Percentiles rank a stretch among this genome's conserved stretches.
phyloP scores from a whole-genome alignment of 2,888 invertebrate genomes.

The Amiota minor region DNA sequence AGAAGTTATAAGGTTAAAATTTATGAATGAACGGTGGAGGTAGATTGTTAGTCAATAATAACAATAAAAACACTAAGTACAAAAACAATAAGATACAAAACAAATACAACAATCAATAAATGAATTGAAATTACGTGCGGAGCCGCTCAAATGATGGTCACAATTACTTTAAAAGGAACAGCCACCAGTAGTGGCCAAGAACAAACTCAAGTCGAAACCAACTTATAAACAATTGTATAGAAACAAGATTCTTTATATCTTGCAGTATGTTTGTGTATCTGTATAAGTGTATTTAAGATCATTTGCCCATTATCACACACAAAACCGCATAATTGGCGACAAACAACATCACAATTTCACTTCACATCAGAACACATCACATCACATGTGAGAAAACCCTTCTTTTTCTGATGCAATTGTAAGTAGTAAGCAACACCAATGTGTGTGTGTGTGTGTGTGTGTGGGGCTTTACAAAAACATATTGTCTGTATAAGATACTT shows the following conservation, averaged over 20 bases:
- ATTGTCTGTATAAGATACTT: slow-evolving; percentile 40
- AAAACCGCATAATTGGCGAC: slow-evolving; percentile 68
- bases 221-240: not conserved
- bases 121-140: slow-evolving; percentile 66
- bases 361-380: no score
- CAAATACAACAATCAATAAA: slow-evolving; percentile 55
- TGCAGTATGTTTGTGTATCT: not conserved
- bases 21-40: slow-evolving; percentile 55
- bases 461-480: not conserved
- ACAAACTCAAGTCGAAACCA: slow-evolving; percentile 4
- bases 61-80: slow-evolving; percentile 36
- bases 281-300: slow-evolving; percentile 47
- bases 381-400: slow-evolving; percentile 24
- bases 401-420: not conserved
- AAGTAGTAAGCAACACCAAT: not conserved
- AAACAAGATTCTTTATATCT: not conserved
- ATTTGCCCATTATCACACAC: slow-evolving; percentile 68
- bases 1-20: slow-evolving; percentile 51
- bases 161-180: slow-evolving; percentile 26
- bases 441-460: slow-evolving; percentile 3
- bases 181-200: slow-evolving; percentile 25
- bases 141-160: slow-evolving; percentile 38
- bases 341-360: slow-evolving; percentile 45
- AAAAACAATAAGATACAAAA: slow-evolving; percentile 36
- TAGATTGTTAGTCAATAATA: not conserved